Percentiles rank a stretch among this genome's conserved stretches.
phyloP scores from a whole-genome alignment of 2,888 invertebrate species.

The Lasius platythorax region DNA sequence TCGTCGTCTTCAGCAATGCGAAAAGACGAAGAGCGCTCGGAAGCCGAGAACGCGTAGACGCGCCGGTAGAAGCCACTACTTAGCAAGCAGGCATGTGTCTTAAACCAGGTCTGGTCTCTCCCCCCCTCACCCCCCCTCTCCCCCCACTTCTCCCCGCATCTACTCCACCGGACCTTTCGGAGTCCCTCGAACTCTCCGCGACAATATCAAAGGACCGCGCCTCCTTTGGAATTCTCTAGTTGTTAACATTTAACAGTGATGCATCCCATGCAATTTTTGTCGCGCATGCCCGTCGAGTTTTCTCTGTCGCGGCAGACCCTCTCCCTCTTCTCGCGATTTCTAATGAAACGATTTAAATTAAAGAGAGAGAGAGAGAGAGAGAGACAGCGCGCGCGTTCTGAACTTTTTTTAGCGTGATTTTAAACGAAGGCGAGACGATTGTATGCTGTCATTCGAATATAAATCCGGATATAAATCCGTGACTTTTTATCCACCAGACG shows the following conservation, averaged over 20 bases:
- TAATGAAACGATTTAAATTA: conserved; percentile 71
- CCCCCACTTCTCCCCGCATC: background rate
- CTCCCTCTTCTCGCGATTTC: conserved; percentile 40
- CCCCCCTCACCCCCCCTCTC: background rate
- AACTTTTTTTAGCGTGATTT: conserved; percentile 50
- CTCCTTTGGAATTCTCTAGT: conserved; percentile 79
- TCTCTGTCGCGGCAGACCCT: conserved; percentile 14
- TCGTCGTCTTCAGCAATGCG: conserved; percentile 70
- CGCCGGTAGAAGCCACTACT: conserved; percentile 79
- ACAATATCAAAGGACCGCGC: conserved; percentile 72
- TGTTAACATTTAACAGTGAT: conserved; percentile 81
- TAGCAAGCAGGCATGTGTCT: conserved; percentile 81
- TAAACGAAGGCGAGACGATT: background rate
- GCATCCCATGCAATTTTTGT: conserved; percentile 73
- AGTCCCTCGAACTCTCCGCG: conserved; percentile 56
- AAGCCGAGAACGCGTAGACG: conserved; percentile 75
- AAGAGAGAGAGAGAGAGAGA: conserved; percentile 26
- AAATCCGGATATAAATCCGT: conserved; percentile 29
- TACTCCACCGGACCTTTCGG: conserved; percentile 13
- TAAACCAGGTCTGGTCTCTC: conserved; percentile 64
- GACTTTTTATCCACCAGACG: background rate
- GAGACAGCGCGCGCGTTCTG: background rate
- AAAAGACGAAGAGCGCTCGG: conserved; percentile 69
- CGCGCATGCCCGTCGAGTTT: conserved; percentile 59
- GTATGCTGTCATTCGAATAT: conserved; percentile 6